Percentiles rank a stretch among this genome's conserved stretches.
Evolutionary conservation across 1,140 invertebrate genomes (phyloP).

Genomic region (Andrena cerasifolii): DNA sequence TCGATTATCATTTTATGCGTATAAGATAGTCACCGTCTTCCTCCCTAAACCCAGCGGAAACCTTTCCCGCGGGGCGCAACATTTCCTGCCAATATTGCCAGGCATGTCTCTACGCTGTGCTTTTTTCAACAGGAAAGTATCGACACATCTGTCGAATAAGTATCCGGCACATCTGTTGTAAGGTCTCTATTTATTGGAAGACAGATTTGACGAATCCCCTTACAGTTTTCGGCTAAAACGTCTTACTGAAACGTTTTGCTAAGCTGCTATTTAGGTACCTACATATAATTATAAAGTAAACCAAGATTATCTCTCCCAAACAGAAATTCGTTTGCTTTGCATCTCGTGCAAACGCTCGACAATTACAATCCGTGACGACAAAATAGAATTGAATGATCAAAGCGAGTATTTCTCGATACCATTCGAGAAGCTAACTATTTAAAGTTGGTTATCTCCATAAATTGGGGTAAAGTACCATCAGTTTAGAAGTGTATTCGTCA

Average conservation of each 20-base stretch:
- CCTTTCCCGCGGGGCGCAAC: conserved; percentile 41
- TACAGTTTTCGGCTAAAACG: conserved; percentile 29
- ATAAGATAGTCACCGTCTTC: conserved; percentile 27
- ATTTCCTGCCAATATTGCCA: conserved; percentile 67
- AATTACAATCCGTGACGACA: not conserved
- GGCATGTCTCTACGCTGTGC: conserved; percentile 62
- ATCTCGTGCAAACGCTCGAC: no score
- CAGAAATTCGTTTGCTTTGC: not conserved
- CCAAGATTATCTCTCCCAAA: not conserved
- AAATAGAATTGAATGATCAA: no score
- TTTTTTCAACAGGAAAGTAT: conserved; percentile 68
- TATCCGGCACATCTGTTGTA: conserved; percentile 72
- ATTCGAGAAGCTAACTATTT: not conserved
- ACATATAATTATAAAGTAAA: no score
- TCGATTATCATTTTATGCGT: conserved; percentile 57
- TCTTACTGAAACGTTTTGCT: conserved; percentile 30
- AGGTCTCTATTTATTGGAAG: conserved; percentile 60
- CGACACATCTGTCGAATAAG: conserved; percentile 76
- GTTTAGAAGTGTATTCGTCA: not conserved
- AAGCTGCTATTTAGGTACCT: no score
- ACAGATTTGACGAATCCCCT: conserved; percentile 41
- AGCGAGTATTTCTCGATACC: no score
- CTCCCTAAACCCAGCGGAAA: conserved; percentile 28
- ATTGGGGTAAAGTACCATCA: no score
- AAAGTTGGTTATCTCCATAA: no score